These are phyloP conservation scores for Spialia ferax DNA, from an alignment of 2,888 invertebrate species.

Conservation along the genomic window DNA sequence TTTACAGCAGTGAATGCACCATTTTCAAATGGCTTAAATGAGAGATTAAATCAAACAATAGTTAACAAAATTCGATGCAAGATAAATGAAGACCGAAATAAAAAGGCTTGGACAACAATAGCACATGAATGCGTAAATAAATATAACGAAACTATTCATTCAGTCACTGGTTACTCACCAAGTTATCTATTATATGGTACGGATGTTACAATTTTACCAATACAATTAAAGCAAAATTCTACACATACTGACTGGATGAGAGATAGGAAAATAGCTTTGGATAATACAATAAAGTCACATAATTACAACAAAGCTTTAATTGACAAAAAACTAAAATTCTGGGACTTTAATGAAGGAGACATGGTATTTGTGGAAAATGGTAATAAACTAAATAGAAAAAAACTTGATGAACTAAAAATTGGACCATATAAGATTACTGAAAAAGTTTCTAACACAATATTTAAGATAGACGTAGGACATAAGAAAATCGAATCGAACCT, in stretches of 20 bases:
- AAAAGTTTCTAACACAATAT: constrained; percentile 38
- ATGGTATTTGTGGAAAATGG: constrained; percentile 42
- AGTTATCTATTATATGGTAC: too few relatives aligned
- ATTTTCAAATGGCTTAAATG: too few relatives aligned
- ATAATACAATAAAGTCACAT: constrained; percentile 50
- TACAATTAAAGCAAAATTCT: too few relatives aligned
- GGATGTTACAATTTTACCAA: too few relatives aligned
- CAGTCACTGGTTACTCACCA: too few relatives aligned
- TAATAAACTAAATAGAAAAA: constrained; percentile 41
- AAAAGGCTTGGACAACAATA: too few relatives aligned
- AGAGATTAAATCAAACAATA: too few relatives aligned
- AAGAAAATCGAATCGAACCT: constrained; percentile 45
- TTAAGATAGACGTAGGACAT: constrained; percentile 4
- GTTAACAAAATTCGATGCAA: too few relatives aligned
- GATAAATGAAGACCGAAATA: too few relatives aligned
- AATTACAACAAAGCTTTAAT: constrained; percentile 46
- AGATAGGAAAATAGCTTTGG: constrained; percentile 49
- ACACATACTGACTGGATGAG: constrained; percentile 42
- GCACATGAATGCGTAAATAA: too few relatives aligned
- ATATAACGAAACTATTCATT: too few relatives aligned
- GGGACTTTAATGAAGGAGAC: constrained; percentile 27
- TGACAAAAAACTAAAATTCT: constrained; percentile 45
- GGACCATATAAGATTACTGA: constrained; percentile 41
- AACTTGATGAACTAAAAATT: constrained; percentile 41
- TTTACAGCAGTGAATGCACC: too few relatives aligned